These are phyloP conservation scores for Equus przewalskii DNA, from an alignment of 2,113 vertebrate species.

Conservation along the genomic window DNA sequence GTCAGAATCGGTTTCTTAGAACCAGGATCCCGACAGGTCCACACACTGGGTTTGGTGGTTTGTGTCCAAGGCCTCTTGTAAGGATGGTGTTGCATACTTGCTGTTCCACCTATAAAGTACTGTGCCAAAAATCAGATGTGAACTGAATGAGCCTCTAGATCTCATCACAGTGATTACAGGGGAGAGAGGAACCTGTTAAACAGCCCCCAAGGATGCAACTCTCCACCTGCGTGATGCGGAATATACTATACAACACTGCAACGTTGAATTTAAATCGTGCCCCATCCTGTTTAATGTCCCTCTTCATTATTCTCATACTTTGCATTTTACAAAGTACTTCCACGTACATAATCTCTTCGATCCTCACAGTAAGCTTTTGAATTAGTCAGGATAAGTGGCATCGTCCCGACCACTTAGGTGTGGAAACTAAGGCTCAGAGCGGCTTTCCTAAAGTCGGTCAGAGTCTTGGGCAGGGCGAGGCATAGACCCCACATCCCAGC, in stretches of 20 bases:
- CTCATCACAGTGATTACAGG: neutral
- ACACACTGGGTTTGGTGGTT: fast-evolving
- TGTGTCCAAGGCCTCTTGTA: neutral
- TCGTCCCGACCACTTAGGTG: neutral
- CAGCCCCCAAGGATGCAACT: neutral
- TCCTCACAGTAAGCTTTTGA: neutral
- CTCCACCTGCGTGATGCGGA: no score
- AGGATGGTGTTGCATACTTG: fast-evolving
- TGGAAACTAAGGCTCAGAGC: neutral
- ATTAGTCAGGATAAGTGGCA: fast-evolving
- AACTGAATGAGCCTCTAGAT: neutral
- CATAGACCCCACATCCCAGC: no score
- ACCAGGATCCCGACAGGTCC: neutral
- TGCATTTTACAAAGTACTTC: neutral
- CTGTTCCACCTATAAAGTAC: fast-evolving
- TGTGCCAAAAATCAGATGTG: fast-evolving
- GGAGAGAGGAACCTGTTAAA: no score
- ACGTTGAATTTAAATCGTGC: neutral
- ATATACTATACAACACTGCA: fast-evolving
- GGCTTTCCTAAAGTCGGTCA: neutral
- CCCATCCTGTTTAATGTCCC: neutral
- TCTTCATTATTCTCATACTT: neutral
- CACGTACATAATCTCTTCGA: neutral
- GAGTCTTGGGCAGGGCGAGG: neutral
- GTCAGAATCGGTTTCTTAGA: neutral